A percentile compares a stretch with the other conserved stretches of the same genome.
These are phyloP conservation scores for Nemotelus pantherinus DNA, from an alignment of 2,888 invertebrate genomes.

Conservation along the genomic window DNA sequence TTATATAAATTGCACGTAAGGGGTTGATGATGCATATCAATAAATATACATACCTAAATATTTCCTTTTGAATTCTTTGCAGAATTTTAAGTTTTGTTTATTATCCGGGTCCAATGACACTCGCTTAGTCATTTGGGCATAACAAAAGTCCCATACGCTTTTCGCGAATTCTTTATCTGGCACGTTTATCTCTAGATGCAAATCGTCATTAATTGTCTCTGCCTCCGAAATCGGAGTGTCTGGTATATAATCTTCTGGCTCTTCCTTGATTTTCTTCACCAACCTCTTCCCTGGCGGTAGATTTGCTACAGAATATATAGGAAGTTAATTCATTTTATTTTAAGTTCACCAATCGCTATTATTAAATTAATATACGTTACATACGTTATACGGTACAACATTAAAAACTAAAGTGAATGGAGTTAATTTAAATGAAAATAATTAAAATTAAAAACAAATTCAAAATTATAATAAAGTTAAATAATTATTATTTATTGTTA, in stretches of 20 bases:
- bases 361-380: no score
- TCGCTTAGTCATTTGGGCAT: slow-evolving; percentile 49
- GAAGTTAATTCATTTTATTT: not conserved
- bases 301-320: slow-evolving; percentile 13
- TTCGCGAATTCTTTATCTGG: slow-evolving; percentile 47
- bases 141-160: slow-evolving; percentile 48
- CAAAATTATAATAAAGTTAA: no score
- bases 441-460: no score
- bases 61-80: slow-evolving; percentile 48
- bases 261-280: slow-evolving; percentile 37
- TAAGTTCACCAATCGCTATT: no score
- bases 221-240: slow-evolving; percentile 10
- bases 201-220: slow-evolving; percentile 11
- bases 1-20: no score
- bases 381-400: no score
- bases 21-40: no score
- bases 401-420: no score
- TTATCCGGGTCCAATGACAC: slow-evolving; percentile 51
- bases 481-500: no score
- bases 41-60: no score
- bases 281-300: slow-evolving; percentile 27
- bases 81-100: slow-evolving; percentile 43
- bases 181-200: slow-evolving; percentile 36
- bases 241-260: slow-evolving; percentile 15
- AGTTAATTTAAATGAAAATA: no score